These are phyloP conservation scores for Agriopis aurantiaria DNA, from an alignment of 2,888 invertebrate species.

Conservation along the genomic window DNA sequence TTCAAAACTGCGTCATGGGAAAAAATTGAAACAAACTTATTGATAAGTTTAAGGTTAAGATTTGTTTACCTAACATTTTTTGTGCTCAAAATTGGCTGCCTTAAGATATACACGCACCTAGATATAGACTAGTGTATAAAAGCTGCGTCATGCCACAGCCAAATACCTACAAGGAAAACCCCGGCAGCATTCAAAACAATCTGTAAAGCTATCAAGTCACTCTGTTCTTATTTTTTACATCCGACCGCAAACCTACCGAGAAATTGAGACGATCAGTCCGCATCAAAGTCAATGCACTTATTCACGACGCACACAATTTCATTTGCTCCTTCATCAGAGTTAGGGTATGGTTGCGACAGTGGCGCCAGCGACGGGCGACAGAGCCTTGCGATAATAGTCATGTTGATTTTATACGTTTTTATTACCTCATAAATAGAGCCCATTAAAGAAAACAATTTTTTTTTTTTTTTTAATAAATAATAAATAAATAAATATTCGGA, in stretches of 20 bases:
- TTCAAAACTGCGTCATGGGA: no score
- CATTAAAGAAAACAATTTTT: no score
- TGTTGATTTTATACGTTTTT: no score
- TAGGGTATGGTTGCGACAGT: neutral
- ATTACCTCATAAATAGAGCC: no score
- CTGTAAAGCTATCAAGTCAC: slow-evolving; percentile 10
- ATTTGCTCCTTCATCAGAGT: slow-evolving; percentile 22
- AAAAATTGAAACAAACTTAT: neutral
- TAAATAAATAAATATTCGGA: no score
- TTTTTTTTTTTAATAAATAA: no score
- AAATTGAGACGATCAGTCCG: slow-evolving; percentile 21
- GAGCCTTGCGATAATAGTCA: neutral
- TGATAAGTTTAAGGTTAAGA: no score
- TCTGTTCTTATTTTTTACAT: slow-evolving; percentile 22
- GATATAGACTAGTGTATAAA: neutral
- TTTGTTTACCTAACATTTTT: neutral
- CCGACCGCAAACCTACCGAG: slow-evolving; percentile 25
- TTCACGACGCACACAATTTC: slow-evolving; percentile 4
- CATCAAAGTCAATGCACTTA: slow-evolving; percentile 34
- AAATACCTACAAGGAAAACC: slow-evolving; percentile 9
- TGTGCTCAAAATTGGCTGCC: neutral
- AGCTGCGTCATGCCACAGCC: neutral
- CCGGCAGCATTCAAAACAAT: slow-evolving; percentile 12
- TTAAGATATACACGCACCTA: neutral
- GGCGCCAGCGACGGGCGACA: neutral